A percentile compares a stretch with the other conserved stretches of the same genome.
Conservation (phyloP, 2,888 invertebrate genomes). For the Meloe dianella region DNA sequence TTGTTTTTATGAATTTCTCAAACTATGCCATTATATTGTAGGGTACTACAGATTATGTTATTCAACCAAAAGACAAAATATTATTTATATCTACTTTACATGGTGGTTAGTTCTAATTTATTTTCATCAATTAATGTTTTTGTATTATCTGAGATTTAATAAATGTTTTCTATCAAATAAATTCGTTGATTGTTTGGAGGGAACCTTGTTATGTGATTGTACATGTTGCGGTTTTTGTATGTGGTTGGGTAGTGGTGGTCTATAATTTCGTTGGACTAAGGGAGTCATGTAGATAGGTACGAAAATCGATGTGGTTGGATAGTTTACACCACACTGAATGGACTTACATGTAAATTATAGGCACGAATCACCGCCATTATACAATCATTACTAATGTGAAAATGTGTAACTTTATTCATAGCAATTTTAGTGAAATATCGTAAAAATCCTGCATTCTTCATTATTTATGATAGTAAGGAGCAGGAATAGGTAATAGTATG, state of each 20-base stretch:
- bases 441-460: neutral
- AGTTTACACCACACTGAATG: conserved; percentile 29
- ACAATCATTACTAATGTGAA: too few species aligned
- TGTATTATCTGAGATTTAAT: conserved; percentile 7
- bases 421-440: neutral
- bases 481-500: conserved; percentile 21
- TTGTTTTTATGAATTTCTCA: conserved; percentile 8
- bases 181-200: neutral
- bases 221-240: conserved; percentile 28
- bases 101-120: conserved; percentile 67
- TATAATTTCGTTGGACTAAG: conserved; percentile 28
- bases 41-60: conserved; percentile 74
- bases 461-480: conserved; percentile 14
- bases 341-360: conserved; percentile 30
- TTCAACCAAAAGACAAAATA: conserved; percentile 73
- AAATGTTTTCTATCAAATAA: neutral
- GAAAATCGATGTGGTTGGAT: conserved; percentile 36
- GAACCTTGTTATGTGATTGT: conserved; percentile 11
- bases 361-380: conserved; percentile 15
- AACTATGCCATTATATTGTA: conserved; percentile 48
- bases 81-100: conserved; percentile 85
- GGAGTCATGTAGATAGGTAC: conserved; percentile 33
- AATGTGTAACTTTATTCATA: too few species aligned
- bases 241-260: conserved; percentile 25
- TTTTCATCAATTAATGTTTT: conserved; percentile 17